Evolutionary conservation across 1,140 invertebrate species (phyloP).

Genomic region (Coboldia fuscipes): DNA sequence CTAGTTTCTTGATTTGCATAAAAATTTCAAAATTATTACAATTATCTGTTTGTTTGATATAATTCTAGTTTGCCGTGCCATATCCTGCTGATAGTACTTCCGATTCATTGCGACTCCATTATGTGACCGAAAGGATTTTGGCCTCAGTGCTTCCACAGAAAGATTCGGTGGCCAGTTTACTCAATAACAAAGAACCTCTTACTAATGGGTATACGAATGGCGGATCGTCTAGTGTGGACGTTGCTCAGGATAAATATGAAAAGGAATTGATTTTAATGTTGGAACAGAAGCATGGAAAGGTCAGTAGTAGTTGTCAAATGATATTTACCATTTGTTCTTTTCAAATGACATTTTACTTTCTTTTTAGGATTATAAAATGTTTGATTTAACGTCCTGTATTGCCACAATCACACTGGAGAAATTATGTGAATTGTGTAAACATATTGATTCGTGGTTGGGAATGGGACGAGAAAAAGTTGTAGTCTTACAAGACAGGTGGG

Average conservation of each 20-base stretch:
- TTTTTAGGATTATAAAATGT: conserved; percentile 4
- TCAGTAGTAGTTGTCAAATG: neutral
- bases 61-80: neutral
- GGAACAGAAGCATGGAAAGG: conserved; percentile 6
- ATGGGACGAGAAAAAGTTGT: conserved; percentile 5
- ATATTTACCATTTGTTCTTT: neutral
- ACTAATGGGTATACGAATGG: neutral
- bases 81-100: neutral
- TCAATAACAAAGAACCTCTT: neutral
- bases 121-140: conserved; percentile 6
- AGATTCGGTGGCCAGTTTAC: neutral
- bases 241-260: conserved; percentile 4
- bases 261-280: conserved; percentile 5
- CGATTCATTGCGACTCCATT: conserved; percentile 3
- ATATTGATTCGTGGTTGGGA: conserved; percentile 5
- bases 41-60: no score
- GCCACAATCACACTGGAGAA: conserved; percentile 5
- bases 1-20: no score
- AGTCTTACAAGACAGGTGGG: conserved; percentile 6
- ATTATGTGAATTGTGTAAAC: conserved; percentile 6
- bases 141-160: conserved; percentile 3
- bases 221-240: no score
- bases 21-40: no score
- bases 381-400: conserved; percentile 6
- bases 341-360: neutral